phyloP scores from a whole-genome alignment of 2,888 invertebrate species.

The Incurvaria masculella region DNA sequence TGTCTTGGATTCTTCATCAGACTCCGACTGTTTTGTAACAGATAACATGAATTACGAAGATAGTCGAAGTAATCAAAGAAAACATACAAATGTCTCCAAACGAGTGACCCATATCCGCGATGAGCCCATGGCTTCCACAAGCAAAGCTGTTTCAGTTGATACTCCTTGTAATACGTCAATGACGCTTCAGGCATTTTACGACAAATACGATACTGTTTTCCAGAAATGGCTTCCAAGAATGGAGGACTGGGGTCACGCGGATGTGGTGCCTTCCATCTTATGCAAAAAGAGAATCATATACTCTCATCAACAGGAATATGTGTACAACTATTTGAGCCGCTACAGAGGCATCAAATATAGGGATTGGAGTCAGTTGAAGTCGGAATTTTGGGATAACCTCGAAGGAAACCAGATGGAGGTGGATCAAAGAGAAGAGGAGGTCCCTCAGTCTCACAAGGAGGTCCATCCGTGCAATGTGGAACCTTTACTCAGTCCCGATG shows the following conservation, averaged over 20 bases:
- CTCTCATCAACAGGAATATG: constrained; percentile 25
- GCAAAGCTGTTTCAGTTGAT: background rate
- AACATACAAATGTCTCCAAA: too few relatives aligned
- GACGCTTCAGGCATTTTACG: background rate
- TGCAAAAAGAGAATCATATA: constrained; percentile 21
- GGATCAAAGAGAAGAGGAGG: constrained; percentile 11
- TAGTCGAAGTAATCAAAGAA: too few relatives aligned
- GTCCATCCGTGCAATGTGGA: constrained; percentile 16
- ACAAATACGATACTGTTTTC: background rate
- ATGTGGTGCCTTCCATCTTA: constrained; percentile 22
- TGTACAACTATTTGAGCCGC: constrained; percentile 30
- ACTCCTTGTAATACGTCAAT: background rate
- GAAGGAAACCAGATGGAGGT: constrained; percentile 22
- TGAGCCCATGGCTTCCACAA: background rate
- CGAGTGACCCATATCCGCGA: too few relatives aligned
- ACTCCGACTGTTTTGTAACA: constrained; percentile 29
- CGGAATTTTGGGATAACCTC: constrained; percentile 29
- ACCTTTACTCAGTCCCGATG: constrained; percentile 29
- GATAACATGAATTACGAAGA: too few relatives aligned
- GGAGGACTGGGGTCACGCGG: constrained; percentile 36
- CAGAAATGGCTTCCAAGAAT: constrained; percentile 30
- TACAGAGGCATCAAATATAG: constrained; percentile 20
- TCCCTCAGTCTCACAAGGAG: constrained; percentile 20
- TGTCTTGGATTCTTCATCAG: constrained; percentile 33
- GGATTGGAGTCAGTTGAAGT: constrained; percentile 38